These are phyloP conservation scores for Herpetotheres cachinnans DNA, from an alignment of 2,113 vertebrate genomes.

Conservation along the genomic window DNA sequence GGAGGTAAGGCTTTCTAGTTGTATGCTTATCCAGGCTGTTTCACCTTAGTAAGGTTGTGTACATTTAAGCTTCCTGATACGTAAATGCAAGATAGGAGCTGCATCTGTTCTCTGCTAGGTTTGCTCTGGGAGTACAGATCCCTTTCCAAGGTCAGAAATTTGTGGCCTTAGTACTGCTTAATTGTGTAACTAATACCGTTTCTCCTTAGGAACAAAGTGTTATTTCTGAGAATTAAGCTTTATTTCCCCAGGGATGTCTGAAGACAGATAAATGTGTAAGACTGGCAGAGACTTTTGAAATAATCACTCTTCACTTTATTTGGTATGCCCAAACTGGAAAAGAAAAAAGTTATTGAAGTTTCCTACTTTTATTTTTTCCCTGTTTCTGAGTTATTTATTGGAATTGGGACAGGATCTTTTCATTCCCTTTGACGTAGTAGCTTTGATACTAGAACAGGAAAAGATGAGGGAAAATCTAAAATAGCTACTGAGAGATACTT, in stretches of 20 bases:
- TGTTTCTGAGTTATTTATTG: not conserved
- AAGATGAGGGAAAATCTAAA: not conserved
- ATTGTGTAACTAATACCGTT: not conserved
- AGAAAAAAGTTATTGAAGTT: fast-evolving
- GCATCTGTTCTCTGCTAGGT: not conserved
- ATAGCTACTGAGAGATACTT: not conserved
- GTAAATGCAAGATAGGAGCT: not conserved
- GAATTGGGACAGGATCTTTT: not conserved
- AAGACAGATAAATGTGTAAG: not conserved
- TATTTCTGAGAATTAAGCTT: not conserved
- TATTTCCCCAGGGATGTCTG: not conserved
- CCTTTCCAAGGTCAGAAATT: not conserved
- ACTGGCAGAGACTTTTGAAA: not conserved
- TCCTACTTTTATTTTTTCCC: not conserved
- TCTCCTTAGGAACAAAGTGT: not conserved
- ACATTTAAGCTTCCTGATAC: not conserved
- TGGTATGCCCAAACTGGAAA: not conserved
- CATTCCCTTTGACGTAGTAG: not conserved
- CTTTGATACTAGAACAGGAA: not conserved
- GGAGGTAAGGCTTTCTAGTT: not conserved
- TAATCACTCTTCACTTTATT: not conserved
- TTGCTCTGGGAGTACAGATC: not conserved
- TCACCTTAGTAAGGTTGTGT: not conserved
- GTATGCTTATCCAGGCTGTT: not conserved
- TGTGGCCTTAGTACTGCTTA: not conserved